These are phyloP conservation scores for Drosophila quadrilineata DNA, from an alignment of 1,140 invertebrate genomes.

Conservation along the genomic window DNA sequence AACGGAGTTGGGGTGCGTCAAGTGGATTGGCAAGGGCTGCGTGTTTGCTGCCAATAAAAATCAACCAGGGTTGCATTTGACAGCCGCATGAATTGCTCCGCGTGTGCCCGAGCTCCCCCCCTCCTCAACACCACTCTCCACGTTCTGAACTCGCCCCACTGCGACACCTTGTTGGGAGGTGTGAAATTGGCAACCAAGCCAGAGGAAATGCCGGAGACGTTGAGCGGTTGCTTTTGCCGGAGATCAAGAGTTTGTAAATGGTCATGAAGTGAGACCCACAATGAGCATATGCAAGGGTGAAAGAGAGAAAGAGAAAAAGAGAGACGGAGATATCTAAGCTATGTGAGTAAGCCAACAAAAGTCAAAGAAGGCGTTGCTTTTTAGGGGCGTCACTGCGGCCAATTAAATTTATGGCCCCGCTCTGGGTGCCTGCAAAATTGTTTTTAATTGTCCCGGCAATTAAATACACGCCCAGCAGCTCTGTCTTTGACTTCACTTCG, in stretches of 20 bases:
- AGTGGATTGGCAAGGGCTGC: slow-evolving; percentile 33
- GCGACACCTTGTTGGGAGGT: slow-evolving; percentile 69
- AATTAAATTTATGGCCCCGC: slow-evolving; percentile 75
- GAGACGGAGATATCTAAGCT: background rate
- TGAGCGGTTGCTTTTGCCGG: background rate
- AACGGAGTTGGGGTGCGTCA: no score
- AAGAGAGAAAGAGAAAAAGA: background rate
- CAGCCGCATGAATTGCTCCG: slow-evolving; percentile 73
- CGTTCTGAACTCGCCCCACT: no score
- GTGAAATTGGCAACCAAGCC: slow-evolving; percentile 60
- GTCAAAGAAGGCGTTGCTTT: slow-evolving; percentile 40
- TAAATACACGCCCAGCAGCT: slow-evolving; percentile 63
- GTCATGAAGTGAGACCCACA: slow-evolving; percentile 10
- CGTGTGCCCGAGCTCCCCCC: no score
- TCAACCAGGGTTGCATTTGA: slow-evolving; percentile 68
- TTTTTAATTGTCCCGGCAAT: slow-evolving; percentile 77
- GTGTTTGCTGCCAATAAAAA: slow-evolving; percentile 73
- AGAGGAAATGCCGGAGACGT: background rate
- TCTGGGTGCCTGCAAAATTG: slow-evolving; percentile 72
- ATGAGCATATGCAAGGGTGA: background rate
- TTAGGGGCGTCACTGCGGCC: slow-evolving; percentile 64
- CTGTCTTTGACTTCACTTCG: slow-evolving; percentile 1
- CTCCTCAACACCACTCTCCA: no score
- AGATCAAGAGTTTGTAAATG: slow-evolving; percentile 32
- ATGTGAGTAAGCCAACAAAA: slow-evolving; percentile 39